Base-by-base conservation (phyloP, 64 coral and sea anemone genomes). In the Hydrozoanthus tunicans region DNA sequence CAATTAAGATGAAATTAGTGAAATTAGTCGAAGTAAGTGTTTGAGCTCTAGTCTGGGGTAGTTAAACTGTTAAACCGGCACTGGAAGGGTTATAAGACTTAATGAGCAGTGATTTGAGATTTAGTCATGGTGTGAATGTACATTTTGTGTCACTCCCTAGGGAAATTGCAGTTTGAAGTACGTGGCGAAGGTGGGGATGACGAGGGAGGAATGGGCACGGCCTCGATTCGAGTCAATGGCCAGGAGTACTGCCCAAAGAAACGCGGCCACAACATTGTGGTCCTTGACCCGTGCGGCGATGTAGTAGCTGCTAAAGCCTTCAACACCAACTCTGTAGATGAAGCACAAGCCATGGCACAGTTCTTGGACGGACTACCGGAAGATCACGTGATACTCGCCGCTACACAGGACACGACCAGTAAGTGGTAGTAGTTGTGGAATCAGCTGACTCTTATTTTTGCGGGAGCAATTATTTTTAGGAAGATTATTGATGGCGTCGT, bases 161-260 rank as follows among this genome's bases (percentile, higher is more conserved):
- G 97, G 3, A 99, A 95, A 84, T 78, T 99, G 15, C 97, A 99
- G 54, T 95, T 95, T 92, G 97, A 95, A 11, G 81, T 99, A 43
- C 97, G 97, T 79, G 94, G 85, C 8, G 94, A 93, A 9, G 97
- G 97, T 10, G 97, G 97, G 77, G 96, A 98, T 70, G 96, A 98
- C 55, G 94, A 95, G 79, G 96, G 96, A 15, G 96, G 96, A 1
- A 95, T 98, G 82, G 96, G 96, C 5, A 59, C 82, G 15, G 90
- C 97, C 6, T 95, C 94, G 0, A 99, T 99, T 60, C 90, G 89
- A 75, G 92, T 99, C 6, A 99, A 99, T 59, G 97, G 97, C 15
- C 91, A 94, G 4, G 97, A 99, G 55, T 91, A 99, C 51, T 99
- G 97, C 58, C 97, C 94, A 20, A 95, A 90, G 77, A 99, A 95